Evolutionary conservation across 2,888 invertebrate species (phyloP).

Genomic region (Hirtodrosophila confusa): DNA sequence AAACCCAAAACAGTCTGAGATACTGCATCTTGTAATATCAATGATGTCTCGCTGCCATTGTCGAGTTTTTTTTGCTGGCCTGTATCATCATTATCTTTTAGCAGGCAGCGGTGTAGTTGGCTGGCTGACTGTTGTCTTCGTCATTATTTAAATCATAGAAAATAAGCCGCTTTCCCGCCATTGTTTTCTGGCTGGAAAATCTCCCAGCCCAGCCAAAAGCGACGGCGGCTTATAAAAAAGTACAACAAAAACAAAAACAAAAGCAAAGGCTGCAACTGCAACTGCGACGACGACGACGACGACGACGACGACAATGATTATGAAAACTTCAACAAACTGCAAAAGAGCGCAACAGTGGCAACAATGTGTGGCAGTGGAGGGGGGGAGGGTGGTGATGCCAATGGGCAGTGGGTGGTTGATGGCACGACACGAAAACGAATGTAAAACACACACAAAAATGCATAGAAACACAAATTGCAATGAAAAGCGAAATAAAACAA

Average conservation of each 20-base stretch:
- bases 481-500: slow-evolving; percentile 69
- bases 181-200: slow-evolving; percentile 79
- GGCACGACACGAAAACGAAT: slow-evolving; percentile 71
- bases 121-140: slow-evolving; percentile 72
- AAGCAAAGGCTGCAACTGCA: slow-evolving; percentile 44
- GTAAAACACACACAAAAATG: slow-evolving; percentile 80
- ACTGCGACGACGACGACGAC: slow-evolving; percentile 17
- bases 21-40: slow-evolving; percentile 22
- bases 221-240: slow-evolving; percentile 47
- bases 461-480: slow-evolving; percentile 79
- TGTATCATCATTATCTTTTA: slow-evolving; percentile 32
- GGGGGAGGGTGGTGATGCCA: slow-evolving; percentile 1
- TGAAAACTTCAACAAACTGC: slow-evolving; percentile 74
- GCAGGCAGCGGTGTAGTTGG: slow-evolving; percentile 29
- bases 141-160: slow-evolving; percentile 82
- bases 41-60: slow-evolving; percentile 54
- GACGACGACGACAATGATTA: slow-evolving; percentile 61
- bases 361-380: slow-evolving; percentile 39
- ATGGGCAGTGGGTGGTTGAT: slow-evolving; percentile 34
- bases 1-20: slow-evolving; percentile 26
- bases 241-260: slow-evolving; percentile 36
- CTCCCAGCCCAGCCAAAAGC: slow-evolving; percentile 62
- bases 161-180: slow-evolving; percentile 82
- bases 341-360: slow-evolving; percentile 74
- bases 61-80: slow-evolving; percentile 24